Evolutionary conservation across 2,113 vertebrate genomes (phyloP), one percentile per base, ranked within the genome.

Genomic region (Gambusia holbrooki): DNA sequence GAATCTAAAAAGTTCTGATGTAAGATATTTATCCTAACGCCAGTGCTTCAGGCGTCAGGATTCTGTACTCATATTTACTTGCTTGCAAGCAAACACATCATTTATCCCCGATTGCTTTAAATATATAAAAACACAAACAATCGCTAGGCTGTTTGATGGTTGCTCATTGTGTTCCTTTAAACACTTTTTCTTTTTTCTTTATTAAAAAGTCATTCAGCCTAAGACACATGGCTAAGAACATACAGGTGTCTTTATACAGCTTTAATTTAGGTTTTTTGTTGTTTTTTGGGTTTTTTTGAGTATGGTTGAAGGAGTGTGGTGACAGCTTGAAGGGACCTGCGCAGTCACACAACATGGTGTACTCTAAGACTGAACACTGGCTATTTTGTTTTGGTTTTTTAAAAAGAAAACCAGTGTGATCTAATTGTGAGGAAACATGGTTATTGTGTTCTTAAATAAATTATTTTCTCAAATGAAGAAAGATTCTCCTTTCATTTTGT

Each of bases 391-490:
- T 58, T 82, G 71, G 81, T 84, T 83, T 90, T 84, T 91, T 77
- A 84, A 67, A 33, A 80, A 73, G 73, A 84, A 89, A 86, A 80
- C 65, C 69, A 84, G 80, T 82, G 90, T 93, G 90, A 88, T 88
- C 81, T 87, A 86, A 82, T 86, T 82, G 90, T 85, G 85, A 88
- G 80, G 80, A 87, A 84, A 90, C 80, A 87, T 91, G 82, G 84
- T 88, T 92, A 83, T 86, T 90, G 92, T 93, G 89, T 93, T 92
- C 74, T 37, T 80, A 93, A 95, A 94, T 95, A 95, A 94, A 95
- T 93, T 93, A 91, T 94, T 94, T 95, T 95, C 90, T 94, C 91
- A 91, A 93, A 92, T 75, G 86, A 90, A 90, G 74, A 77, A 74
- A 61, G 1, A 1, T 37, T 58, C 29, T 82, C 4, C 17, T 61